Evolutionary conservation across 2,113 vertebrate species (phyloP).

Genomic region (Nycticryphes semicollaris): DNA sequence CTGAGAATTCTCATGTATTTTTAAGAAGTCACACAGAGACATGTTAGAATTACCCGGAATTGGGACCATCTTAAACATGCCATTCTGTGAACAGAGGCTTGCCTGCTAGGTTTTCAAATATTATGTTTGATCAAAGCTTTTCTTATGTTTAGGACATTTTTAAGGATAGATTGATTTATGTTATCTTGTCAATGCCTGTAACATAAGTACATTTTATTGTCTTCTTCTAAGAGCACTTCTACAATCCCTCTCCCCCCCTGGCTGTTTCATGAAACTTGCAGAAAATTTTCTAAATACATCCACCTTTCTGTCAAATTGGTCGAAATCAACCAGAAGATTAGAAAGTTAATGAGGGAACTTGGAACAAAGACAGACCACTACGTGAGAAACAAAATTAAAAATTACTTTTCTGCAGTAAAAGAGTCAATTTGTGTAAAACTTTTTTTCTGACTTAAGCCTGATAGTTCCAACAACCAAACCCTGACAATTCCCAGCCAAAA

Average conservation of each 20-base stretch:
- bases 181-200: neutral
- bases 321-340: neutral
- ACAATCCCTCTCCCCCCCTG: neutral
- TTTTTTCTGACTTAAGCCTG: neutral
- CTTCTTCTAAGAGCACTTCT: neutral
- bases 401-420: neutral
- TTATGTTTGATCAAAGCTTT: neutral
- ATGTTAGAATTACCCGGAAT: neutral
- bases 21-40: neutral
- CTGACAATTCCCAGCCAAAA: neutral
- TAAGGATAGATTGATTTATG: neutral
- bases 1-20: neutral
- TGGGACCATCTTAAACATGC: neutral
- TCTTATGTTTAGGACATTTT: neutral
- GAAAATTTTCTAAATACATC: neutral
- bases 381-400: neutral
- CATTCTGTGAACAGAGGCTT: neutral
- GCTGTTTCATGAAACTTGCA: neutral
- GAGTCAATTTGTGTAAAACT: neutral
- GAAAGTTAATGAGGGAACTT: neutral
- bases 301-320: neutral
- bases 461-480: neutral
- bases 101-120: neutral
- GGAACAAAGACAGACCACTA: neutral
- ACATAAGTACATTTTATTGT: fast-evolving